A percentile compares a stretch with the other conserved stretches of the same genome.
These are phyloP conservation scores for Yponomeuta plumbellus DNA, from an alignment of 2,888 invertebrate species.

Conservation along the genomic window DNA sequence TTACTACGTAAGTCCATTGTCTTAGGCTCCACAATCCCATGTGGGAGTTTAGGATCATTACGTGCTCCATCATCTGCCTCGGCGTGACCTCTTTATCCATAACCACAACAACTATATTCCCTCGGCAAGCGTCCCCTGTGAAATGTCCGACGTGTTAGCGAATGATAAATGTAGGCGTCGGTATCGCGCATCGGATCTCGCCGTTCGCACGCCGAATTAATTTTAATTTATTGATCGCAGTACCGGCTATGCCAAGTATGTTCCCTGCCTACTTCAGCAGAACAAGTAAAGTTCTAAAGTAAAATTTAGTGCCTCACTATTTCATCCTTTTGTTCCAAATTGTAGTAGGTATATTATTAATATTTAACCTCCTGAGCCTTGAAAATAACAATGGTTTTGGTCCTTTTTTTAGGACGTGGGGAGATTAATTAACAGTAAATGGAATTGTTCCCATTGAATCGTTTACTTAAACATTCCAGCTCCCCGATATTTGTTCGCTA, in stretches of 20 bases:
- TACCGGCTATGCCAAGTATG: constrained; percentile 66
- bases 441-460: not conserved
- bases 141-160: constrained; percentile 75
- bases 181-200: constrained; percentile 74
- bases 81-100: constrained; percentile 45
- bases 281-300: not conserved
- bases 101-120: constrained; percentile 58
- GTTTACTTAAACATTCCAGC: not conserved
- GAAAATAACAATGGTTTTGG: too few relatives aligned
- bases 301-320: not conserved
- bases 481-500: not conserved
- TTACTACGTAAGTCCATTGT: constrained; percentile 63
- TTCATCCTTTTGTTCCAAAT: not conserved
- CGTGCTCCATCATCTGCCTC: constrained; percentile 49
- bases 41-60: constrained; percentile 58
- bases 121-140: constrained; percentile 51
- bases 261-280: constrained; percentile 59
- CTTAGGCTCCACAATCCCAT: constrained; percentile 70
- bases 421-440: not conserved
- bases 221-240: constrained; percentile 76
- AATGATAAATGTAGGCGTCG: constrained; percentile 77
- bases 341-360: not conserved
- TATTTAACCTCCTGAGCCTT: too few relatives aligned
- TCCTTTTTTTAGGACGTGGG: too few relatives aligned
- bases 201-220: constrained; percentile 77